A percentile compares a stretch with the other conserved stretches of the same genome.
phyloP scores from a whole-genome alignment of 2,888 invertebrate species.

The Himalopsyche japonica region DNA sequence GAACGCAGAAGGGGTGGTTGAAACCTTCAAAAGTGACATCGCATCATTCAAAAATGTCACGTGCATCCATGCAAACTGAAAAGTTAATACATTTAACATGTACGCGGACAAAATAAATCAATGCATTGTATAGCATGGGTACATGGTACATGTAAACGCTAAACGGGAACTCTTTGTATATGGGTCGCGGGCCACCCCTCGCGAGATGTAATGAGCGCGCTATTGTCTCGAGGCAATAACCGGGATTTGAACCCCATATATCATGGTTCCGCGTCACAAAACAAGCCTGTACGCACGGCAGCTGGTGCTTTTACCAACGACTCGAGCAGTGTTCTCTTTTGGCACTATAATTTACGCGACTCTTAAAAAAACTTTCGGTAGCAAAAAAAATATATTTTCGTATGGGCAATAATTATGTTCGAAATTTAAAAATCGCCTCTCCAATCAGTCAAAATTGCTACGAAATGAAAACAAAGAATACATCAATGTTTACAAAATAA shows the following conservation, averaged over 20 bases:
- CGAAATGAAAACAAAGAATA: too few species aligned
- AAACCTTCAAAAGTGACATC: background rate
- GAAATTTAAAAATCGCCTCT: too few species aligned
- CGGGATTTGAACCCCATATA: conserved; percentile 30
- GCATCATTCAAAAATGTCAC: conserved; percentile 5
- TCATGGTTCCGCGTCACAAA: conserved; percentile 32
- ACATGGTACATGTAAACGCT: background rate
- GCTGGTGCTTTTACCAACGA: background rate
- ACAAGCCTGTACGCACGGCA: background rate
- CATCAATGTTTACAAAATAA: too few species aligned
- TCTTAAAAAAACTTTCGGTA: too few species aligned
- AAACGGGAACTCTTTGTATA: conserved; percentile 6
- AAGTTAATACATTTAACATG: conserved; percentile 7
- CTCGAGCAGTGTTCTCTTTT: background rate
- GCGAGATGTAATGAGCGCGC: conserved; percentile 33
- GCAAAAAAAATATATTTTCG: too few species aligned
- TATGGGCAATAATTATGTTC: too few species aligned
- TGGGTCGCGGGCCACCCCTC: background rate
- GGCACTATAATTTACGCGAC: background rate
- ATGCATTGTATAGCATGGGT: background rate
- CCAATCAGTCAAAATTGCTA: too few species aligned
- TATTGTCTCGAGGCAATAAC: conserved; percentile 33
- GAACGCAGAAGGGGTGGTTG: background rate
- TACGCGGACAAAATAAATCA: conserved; percentile 8
- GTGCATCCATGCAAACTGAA: conserved; percentile 3